phyloP scores from a whole-genome alignment of 1,140 invertebrate genomes.

The Himalopsyche phryganea region DNA sequence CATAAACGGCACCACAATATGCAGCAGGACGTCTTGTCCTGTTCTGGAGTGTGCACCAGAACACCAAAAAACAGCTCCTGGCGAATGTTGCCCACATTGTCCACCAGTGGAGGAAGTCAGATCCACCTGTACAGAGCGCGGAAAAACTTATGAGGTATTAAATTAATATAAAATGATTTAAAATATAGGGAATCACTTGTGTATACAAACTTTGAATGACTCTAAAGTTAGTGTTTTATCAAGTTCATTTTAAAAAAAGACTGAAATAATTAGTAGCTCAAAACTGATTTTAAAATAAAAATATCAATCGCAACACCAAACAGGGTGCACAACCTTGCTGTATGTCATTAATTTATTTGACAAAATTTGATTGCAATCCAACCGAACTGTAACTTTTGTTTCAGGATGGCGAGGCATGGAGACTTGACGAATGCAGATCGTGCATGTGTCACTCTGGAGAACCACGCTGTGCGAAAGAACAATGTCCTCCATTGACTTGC shows the following conservation, averaged over 20 bases:
- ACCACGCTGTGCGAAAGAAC: slow-evolving; percentile 73
- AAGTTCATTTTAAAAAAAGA: too few species aligned
- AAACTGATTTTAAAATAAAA: too few species aligned
- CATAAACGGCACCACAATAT: slow-evolving; percentile 70
- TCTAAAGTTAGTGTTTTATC: too few species aligned
- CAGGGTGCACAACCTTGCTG: too few species aligned
- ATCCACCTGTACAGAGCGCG: slow-evolving; percentile 61
- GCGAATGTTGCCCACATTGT: slow-evolving; percentile 76
- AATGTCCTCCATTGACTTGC: slow-evolving; percentile 68
- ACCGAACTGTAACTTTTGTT: too few species aligned
- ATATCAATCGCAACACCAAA: too few species aligned
- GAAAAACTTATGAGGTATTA: slow-evolving; percentile 63
- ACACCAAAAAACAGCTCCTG: slow-evolving; percentile 60
- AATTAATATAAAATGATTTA: too few species aligned
- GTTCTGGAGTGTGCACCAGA: slow-evolving; percentile 74
- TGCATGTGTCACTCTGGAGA: slow-evolving; percentile 78
- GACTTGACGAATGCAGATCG: slow-evolving; percentile 79
- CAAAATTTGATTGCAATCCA: too few species aligned
- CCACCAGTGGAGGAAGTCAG: slow-evolving; percentile 59
- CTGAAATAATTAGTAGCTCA: too few species aligned
- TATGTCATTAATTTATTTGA: too few species aligned
- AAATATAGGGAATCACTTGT: too few species aligned
- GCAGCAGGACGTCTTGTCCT: slow-evolving; percentile 74
- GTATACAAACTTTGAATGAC: too few species aligned
- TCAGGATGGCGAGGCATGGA: slow-evolving; percentile 84